A percentile compares a stretch with the other conserved stretches of the same genome.
These are phyloP conservation scores for Syrista parreyssii DNA, from an alignment of 2,888 invertebrate genomes.

Conservation along the genomic window DNA sequence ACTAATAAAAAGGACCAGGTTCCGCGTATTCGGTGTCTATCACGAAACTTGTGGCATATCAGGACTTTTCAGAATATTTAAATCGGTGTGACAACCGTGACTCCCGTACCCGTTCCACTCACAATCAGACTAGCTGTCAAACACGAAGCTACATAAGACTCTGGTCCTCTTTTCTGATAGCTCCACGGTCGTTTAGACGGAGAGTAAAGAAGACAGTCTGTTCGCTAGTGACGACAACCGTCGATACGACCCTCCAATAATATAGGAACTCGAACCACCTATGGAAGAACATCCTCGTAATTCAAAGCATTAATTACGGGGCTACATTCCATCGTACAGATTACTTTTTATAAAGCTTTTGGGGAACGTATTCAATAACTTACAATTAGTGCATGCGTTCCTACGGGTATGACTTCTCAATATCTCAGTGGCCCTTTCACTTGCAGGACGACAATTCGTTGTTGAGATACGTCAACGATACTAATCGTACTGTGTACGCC, in stretches of 20 bases:
- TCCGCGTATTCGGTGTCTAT: neutral
- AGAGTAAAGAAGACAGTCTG: conserved; percentile 59
- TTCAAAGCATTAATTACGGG: conserved; percentile 52
- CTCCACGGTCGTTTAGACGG: conserved; percentile 28
- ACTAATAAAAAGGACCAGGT: no score
- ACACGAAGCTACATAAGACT: no score
- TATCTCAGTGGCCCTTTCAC: conserved; percentile 10
- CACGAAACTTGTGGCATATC: neutral
- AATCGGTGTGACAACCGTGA: no score
- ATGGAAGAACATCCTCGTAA: conserved; percentile 63
- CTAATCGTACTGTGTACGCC: conserved; percentile 67
- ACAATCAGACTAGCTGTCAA: no score
- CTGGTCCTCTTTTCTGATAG: no score
- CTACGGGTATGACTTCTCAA: neutral
- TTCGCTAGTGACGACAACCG: conserved; percentile 48
- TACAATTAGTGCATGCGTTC: no score
- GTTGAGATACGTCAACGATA: conserved; percentile 69
- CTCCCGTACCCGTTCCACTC: no score
- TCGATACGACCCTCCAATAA: conserved; percentile 62
- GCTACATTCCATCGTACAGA: conserved; percentile 61
- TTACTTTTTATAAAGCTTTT: neutral
- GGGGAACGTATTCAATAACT: neutral
- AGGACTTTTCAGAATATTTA: neutral
- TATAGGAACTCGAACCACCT: conserved; percentile 5
- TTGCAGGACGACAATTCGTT: conserved; percentile 69